These are phyloP conservation scores for Galeopterus variegatus DNA, from an alignment of 2,113 vertebrate genomes.

Conservation along the genomic window DNA sequence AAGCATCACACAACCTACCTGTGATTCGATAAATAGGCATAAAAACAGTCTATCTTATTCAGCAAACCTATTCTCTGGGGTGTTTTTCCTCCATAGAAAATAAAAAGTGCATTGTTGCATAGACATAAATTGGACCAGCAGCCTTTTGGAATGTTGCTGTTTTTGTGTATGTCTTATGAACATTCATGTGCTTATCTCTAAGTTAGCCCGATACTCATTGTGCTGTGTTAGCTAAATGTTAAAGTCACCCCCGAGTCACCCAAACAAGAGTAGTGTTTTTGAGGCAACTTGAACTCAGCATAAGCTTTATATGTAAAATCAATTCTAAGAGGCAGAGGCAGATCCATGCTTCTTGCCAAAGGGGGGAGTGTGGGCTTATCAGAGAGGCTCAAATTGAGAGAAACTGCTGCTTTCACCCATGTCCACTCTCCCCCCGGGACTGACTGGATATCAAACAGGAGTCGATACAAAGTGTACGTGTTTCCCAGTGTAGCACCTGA, in stretches of 20 bases:
- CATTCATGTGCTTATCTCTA: constrained; percentile 75
- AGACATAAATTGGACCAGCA: constrained; percentile 67
- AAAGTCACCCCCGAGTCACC: constrained; percentile 62
- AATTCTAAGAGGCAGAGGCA: neutral
- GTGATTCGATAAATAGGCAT: constrained; percentile 73
- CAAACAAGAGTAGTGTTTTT: constrained; percentile 66
- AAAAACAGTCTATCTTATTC: constrained; percentile 78
- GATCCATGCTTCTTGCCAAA: neutral
- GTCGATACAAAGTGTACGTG: neutral
- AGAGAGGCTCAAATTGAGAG: neutral
- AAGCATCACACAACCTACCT: constrained; percentile 65
- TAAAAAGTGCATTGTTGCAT: constrained; percentile 59
- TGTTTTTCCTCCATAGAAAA: constrained; percentile 65
- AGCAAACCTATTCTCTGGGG: constrained; percentile 78
- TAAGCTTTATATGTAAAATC: constrained; percentile 61
- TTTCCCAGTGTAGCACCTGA: neutral
- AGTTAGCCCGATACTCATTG: constrained; percentile 43
- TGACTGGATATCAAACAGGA: neutral
- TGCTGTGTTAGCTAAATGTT: constrained; percentile 81
- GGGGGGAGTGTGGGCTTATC: neutral
- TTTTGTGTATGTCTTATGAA: constrained; percentile 71
- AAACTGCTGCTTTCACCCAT: neutral
- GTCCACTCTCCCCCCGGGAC: neutral
- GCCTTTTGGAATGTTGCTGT: constrained; percentile 59
- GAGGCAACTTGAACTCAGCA: constrained; percentile 60